Conservation (phyloP, 2,113 vertebrate species). For the Cnemophilus loriae region DNA sequence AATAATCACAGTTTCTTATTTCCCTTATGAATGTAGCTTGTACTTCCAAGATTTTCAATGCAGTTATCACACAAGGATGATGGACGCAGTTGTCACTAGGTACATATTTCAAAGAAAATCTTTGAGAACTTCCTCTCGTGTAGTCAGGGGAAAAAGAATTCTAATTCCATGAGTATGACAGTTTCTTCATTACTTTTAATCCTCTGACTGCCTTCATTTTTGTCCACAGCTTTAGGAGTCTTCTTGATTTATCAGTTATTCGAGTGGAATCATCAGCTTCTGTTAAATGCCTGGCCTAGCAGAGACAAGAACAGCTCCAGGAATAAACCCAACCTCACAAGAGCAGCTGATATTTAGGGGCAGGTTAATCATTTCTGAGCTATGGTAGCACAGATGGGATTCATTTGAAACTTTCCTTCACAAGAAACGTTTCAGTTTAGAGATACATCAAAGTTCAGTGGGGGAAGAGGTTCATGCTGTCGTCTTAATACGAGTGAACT, state of each 20-base stretch:
- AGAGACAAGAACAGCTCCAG: background rate
- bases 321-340: background rate
- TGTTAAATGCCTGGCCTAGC: background rate
- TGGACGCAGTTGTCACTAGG: background rate
- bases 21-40: background rate
- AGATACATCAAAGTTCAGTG: background rate
- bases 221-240: background rate
- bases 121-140: background rate
- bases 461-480: too few species aligned
- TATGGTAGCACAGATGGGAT: background rate
- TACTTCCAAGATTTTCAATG: background rate
- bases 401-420: background rate
- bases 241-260: background rate
- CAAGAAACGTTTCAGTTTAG: background rate
- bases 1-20: background rate
- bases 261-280: background rate
- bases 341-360: background rate
- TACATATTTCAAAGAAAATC: background rate
- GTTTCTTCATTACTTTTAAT: background rate
- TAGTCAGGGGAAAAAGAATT: background rate
- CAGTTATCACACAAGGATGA: background rate
- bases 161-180: background rate
- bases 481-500: background rate
- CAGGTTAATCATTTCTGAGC: background rate
- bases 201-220: background rate